phyloP scores from a whole-genome alignment of 92 coral and sea anemone genomes.

The Parazoanthus swiftii region DNA sequence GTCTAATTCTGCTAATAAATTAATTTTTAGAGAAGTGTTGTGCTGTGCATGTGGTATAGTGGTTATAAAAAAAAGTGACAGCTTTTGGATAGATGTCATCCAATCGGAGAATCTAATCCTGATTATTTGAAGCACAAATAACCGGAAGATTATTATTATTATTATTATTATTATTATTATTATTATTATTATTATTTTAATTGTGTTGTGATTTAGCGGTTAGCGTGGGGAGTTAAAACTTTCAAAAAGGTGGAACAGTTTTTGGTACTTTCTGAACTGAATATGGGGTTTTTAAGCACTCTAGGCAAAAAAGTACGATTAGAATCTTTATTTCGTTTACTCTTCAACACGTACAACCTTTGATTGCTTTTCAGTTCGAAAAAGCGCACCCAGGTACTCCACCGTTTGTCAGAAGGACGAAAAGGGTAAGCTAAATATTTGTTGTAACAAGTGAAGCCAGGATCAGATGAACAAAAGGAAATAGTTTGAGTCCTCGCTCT shows the following conservation, averaged over 20 bases:
- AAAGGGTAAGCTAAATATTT: conserved; percentile 14
- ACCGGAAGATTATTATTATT: too few relatives aligned
- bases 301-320: too few relatives aligned
- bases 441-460: background rate
- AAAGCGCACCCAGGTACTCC: conserved; percentile 39
- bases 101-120: too few relatives aligned
- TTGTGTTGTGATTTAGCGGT: too few relatives aligned
- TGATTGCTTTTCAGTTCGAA: conserved; percentile 25
- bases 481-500: too few relatives aligned
- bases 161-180: too few relatives aligned
- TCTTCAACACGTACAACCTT: background rate
- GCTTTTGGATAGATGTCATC: background rate
- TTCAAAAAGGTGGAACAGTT: too few relatives aligned
- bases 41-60: background rate
- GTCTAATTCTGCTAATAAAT: background rate
- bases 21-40: background rate
- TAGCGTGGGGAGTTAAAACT: too few relatives aligned
- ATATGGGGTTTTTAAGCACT: too few relatives aligned
- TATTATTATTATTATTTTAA: too few relatives aligned
- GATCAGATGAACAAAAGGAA: too few relatives aligned
- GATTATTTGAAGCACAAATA: background rate
- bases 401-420: conserved; percentile 23
- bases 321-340: background rate
- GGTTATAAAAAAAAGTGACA: background rate
- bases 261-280: too few relatives aligned